Percentiles rank a stretch among this genome's conserved stretches.
phyloP scores from a whole-genome alignment of 2,888 invertebrate genomes.

The Torymus auratus region DNA sequence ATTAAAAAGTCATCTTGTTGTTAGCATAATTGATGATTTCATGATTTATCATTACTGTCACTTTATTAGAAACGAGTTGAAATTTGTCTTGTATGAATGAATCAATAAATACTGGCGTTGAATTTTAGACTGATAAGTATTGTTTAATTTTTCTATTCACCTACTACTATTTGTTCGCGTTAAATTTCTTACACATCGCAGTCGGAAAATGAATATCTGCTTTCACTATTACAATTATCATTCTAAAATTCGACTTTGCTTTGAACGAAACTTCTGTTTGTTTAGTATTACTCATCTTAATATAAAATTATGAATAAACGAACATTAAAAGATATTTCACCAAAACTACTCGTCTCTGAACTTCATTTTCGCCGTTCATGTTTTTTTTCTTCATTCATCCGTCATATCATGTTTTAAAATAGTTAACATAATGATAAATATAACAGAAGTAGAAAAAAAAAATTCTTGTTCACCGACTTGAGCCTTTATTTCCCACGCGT shows the following conservation, averaged over 20 bases:
- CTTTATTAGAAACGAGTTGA: slow-evolving; percentile 53
- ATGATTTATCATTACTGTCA: slow-evolving; percentile 54
- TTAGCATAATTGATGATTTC: slow-evolving; percentile 55
- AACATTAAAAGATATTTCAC: slow-evolving; percentile 64
- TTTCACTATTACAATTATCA: slow-evolving; percentile 59
- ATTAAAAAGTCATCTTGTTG: slow-evolving; percentile 56
- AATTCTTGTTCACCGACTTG: slow-evolving; percentile 75
- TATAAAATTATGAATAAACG: slow-evolving; percentile 66
- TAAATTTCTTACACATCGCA: slow-evolving; percentile 5
- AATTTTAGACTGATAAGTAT: slow-evolving; percentile 59
- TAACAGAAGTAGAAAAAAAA: slow-evolving; percentile 65
- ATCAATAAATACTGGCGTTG: slow-evolving; percentile 46
- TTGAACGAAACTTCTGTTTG: slow-evolving; percentile 69
- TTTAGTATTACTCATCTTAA: slow-evolving; percentile 67
- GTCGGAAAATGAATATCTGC: no score
- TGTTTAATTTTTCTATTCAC: slow-evolving; percentile 23
- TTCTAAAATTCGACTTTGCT: slow-evolving; percentile 68
- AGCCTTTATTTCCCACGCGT: slow-evolving; percentile 77
- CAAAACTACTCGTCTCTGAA: slow-evolving; percentile 63
- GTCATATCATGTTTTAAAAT: slow-evolving; percentile 43
- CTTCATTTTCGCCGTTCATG: slow-evolving; percentile 55
- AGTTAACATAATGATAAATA: slow-evolving; percentile 49
- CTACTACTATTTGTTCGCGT: neutral
- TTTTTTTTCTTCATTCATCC: slow-evolving; percentile 54
- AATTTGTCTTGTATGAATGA: slow-evolving; percentile 57